Base-by-base conservation (phyloP, 2,888 invertebrate species). In the Brachylomia viminalis region DNA sequence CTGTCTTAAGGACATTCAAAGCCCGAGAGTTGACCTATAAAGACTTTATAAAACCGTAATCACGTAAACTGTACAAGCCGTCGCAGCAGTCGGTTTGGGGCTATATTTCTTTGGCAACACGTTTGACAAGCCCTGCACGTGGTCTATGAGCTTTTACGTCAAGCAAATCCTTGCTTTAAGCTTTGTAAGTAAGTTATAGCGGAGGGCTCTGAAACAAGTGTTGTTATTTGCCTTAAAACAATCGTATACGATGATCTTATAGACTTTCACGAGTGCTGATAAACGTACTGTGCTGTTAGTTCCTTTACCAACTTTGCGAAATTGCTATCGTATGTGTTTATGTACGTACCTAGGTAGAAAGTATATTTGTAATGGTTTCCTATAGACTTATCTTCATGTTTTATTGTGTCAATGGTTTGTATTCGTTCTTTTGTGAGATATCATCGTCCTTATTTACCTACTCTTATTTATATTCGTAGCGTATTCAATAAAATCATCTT, bases 111-210 rank as follows among this genome's bases (percentile, higher is more conserved):
- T 82, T 75, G 56, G 71, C 72, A 77, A 75, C 75, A 59, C 82
- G 83, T 87, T 91, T 88, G 88, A 83, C 78, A 91, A 85, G 84
- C 90, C 73, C 75, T 83, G 89, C 90, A 90, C 91, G 90, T 87
- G 84, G 86, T 84, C 88, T 80, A 83, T 89, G 90, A 89, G 89
- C 88, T 83, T 74, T 77, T 80, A 86, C 88, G 91, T 90, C 92
- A 90, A 91, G 91, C 92, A 91, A 90, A 91, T 86, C 80, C 82
- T 86, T 83, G 87, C 83, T 82, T 86, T 88, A 87, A 81, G 87
- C 84, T 75, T 84, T 80, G 77, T 76, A 69, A 87, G 86, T 78
- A 79, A 86, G 82, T 86, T 81, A 80, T 81, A 69, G 73, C 42
- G 27, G 20, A 7, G 56, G 78, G 87, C 84, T 54, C 42, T n/a